These are phyloP conservation scores for Rachycentron canadum DNA, from an alignment of 2,797 vertebrate species.

Conservation along the genomic window DNA sequence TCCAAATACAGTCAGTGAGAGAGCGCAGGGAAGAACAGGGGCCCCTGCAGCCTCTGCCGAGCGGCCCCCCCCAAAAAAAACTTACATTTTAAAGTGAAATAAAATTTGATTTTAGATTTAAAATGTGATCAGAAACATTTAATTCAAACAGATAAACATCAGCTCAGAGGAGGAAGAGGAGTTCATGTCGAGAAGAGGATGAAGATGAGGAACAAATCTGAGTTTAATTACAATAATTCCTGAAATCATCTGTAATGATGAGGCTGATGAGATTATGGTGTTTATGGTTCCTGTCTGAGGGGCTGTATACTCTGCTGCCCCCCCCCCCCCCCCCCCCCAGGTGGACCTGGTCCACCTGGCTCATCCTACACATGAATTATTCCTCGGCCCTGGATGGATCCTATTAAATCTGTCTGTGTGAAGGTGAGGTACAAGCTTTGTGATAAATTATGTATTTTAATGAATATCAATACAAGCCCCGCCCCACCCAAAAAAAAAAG, in stretches of 20 bases:
- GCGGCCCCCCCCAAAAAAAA: too few relatives aligned
- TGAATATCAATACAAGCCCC: constrained; percentile 91
- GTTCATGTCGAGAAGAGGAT: not conserved
- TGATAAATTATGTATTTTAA: constrained; percentile 95
- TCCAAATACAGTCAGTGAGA: not conserved
- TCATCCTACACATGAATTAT: constrained; percentile 5
- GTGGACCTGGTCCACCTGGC: not conserved
- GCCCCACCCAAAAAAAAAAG: constrained; percentile 84
- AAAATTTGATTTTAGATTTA: not conserved
- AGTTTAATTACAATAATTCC: not conserved
- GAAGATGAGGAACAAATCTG: not conserved
- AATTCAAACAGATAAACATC: not conserved
- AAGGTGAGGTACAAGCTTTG: constrained; percentile 83
- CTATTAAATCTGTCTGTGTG: constrained; percentile 61
- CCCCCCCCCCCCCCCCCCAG: too few relatives aligned
- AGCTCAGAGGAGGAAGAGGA: not conserved
- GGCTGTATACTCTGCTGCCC: too few relatives aligned
- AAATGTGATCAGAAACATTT: not conserved
- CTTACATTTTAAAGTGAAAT: too few relatives aligned
- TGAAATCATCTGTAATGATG: not conserved
- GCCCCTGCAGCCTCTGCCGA: not conserved
- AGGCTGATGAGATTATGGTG: not conserved
- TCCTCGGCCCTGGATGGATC: constrained; percentile 47
- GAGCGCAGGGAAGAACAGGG: not conserved
- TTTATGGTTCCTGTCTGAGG: not conserved